Evolutionary conservation across 2,113 vertebrate genomes (phyloP), one percentile per base, ranked within the genome.

Genomic region (Eublepharis macularius): DNA sequence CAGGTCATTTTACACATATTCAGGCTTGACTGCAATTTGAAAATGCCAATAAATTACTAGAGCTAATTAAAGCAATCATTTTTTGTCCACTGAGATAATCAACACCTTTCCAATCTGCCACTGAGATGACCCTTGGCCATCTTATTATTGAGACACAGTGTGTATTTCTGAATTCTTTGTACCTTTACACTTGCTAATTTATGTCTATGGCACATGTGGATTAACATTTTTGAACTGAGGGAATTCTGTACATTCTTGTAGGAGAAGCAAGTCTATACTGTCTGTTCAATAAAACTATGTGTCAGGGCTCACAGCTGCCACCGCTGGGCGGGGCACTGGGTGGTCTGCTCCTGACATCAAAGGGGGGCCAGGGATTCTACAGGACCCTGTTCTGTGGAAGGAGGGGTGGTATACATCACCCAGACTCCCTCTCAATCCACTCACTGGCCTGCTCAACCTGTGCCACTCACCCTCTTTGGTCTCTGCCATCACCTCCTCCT

Each of bases 161-260:
- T 51, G n/a, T 19, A 51, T 84, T 66, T 66, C 21, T 84, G 74
- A 66, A 84, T 2, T 29, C 39, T 76, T 26, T 41, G 13, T 76
- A 82, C 69, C 34, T 84, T 76, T 68, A 66, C 60, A 84, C 24
- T 66, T 76, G 14, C 39, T 32, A 68, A 84, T 83, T 49, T 36
- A 49, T 49, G n/a, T 76, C 29, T 45, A 76, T 39, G 36, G 68
- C 34, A 70, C 34, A n/a, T 70, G 34, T 70, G 69, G 34, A 72
- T 82, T 72, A 54, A 29, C 34, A 69, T 69, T 69, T 77, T 1
- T 19, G 57, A 83, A 49, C n/a, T 36, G n/a, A 69, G 60, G 60
- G 21, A 54, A 47, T 6, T 39, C 21, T 81, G 39, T 69, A 65
- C 34, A 51, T 14, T 76, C 3, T 60, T 43, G 29, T 14, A 51